Base-by-base conservation (phyloP, 2,113 vertebrate species). In the Limanda limanda region DNA sequence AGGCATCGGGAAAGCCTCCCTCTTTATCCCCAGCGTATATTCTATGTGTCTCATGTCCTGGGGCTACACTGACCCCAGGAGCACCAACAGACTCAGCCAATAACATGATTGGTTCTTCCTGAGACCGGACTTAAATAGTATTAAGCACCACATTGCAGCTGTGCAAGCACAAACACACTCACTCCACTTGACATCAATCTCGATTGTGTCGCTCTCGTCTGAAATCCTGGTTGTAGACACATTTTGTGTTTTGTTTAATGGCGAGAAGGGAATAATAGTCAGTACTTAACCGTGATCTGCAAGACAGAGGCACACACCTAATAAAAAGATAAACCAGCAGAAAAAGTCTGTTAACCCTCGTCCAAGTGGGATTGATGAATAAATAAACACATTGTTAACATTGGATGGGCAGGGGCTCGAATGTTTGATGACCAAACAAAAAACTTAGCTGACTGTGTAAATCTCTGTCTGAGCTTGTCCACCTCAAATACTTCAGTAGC, bases 91-190 rank as follows among this genome's bases (percentile, higher is more conserved):
- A 71, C 81, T 68, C 14, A 31, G 80, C 77, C 85, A 81, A 88
- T 76, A 88, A 83, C 82, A 74, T 88, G 89, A 92, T 84, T 91
- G 88, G 89, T 82, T 91, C 91, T 92, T 92, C 88, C 91, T 92
- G 88, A 89, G 89, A 87, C 87, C 83, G 77, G 87, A 90, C 76
- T 88, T 92, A 88, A 78, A 83, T 76, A 71, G 88, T 57, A 89
- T 89, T 92, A 92, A 82, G 76, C 81, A 15, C 75, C 64, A 55
- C 48, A 10, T 45, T 56, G 79, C 87, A 90, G 86, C 89, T 89
- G 83, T 68, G 75, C 78, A 62, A 69, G 74, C 67, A 76, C 62
- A 76, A 87, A 85, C 61, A 71, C 59, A 61, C 62, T 74, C 52
- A 42, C 45, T 82, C 65, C 79, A 77, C 74, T 85, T 71, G 74